These are phyloP conservation scores for Cheirogaleus medius DNA, from an alignment of 2,113 vertebrate genomes.

Conservation along the genomic window DNA sequence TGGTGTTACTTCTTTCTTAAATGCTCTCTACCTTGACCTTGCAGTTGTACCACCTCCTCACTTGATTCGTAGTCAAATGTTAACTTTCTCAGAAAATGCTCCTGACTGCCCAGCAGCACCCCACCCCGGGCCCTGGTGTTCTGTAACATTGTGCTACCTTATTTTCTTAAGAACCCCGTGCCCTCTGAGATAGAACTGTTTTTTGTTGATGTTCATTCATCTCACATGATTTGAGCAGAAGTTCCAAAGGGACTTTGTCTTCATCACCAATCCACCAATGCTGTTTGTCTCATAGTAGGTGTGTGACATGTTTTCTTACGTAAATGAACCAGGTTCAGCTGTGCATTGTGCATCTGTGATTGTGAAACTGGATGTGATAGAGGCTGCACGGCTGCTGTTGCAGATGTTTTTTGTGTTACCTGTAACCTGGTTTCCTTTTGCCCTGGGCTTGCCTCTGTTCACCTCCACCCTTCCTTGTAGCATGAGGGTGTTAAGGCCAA, in stretches of 20 bases:
- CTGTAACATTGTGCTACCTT: neutral
- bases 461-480: neutral
- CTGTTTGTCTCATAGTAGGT: neutral
- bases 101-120: neutral
- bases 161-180: neutral
- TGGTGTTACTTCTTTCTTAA: neutral
- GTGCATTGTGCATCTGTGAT: neutral
- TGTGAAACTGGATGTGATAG: neutral
- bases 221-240: neutral
- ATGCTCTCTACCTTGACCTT: neutral
- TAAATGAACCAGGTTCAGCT: neutral
- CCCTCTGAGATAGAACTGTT: neutral
- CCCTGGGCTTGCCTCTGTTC: neutral
- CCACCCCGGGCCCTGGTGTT: neutral
- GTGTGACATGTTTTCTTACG: fast-evolving
- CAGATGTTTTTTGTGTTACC: neutral
- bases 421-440: neutral
- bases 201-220: neutral
- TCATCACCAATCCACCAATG: neutral
- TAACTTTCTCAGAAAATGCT: neutral
- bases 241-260: neutral
- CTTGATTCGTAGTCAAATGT: neutral
- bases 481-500: neutral
- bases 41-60: neutral
- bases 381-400: no score